Conservation (phyloP, 2,113 vertebrate species). For the Phrynosoma blainvillii region DNA sequence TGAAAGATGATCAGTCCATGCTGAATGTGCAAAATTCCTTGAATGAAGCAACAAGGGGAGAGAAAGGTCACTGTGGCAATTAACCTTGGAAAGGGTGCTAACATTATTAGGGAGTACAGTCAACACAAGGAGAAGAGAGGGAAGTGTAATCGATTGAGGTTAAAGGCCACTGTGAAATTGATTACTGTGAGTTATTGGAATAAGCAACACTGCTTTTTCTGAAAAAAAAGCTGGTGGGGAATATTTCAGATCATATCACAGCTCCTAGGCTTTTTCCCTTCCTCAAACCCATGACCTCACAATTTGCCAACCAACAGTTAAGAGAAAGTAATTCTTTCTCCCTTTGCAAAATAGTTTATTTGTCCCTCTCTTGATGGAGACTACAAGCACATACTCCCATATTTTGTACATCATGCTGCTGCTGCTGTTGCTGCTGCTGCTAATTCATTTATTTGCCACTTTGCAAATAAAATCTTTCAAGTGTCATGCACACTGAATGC, state of each 20-base stretch:
- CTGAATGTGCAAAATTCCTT: constrained; percentile 68
- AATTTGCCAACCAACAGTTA: constrained; percentile 23
- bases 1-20: constrained; percentile 55
- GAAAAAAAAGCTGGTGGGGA: constrained; percentile 49
- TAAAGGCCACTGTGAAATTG: constrained; percentile 65
- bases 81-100: constrained; percentile 74
- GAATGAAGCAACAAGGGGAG: constrained; percentile 51
- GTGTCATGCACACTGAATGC: not conserved
- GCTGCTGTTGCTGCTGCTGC: not conserved
- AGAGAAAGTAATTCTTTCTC: not conserved
- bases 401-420: not conserved
- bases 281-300: constrained; percentile 23
- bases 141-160: constrained; percentile 67
- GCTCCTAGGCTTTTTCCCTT: constrained; percentile 9
- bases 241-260: constrained; percentile 9
- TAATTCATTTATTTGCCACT: not conserved
- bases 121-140: constrained; percentile 54
- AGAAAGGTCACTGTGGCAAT: constrained; percentile 76
- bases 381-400: not conserved
- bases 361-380: constrained; percentile 2
- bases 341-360: constrained; percentile 21
- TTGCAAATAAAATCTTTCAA: not conserved
- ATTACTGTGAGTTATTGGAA: constrained; percentile 72
- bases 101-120: constrained; percentile 59
- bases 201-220: constrained; percentile 53